Percentiles rank a stretch among this genome's conserved stretches.
These are phyloP conservation scores for Syritta pipiens DNA, from an alignment of 2,888 invertebrate genomes.

Conservation along the genomic window DNA sequence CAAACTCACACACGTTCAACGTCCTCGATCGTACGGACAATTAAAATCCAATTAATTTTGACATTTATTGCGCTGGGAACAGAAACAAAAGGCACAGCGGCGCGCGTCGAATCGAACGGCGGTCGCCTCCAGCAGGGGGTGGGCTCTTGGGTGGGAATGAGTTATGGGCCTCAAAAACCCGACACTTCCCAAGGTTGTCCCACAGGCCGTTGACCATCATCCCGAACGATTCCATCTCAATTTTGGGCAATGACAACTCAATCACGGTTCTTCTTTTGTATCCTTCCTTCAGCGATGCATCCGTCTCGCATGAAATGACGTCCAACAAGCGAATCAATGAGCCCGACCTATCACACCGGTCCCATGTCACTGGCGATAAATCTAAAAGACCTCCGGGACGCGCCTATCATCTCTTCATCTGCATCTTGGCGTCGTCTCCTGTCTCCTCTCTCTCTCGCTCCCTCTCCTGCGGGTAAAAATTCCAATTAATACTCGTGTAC, in stretches of 20 bases:
- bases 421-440: constrained; percentile 32
- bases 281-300: too few relatives aligned
- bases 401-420: constrained; percentile 44
- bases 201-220: too few relatives aligned
- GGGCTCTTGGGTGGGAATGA: too few relatives aligned
- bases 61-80: constrained; percentile 75
- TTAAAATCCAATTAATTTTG: constrained; percentile 80
- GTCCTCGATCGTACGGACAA: constrained; percentile 75
- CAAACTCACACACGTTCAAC: neutral
- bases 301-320: constrained; percentile 4
- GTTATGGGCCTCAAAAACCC: too few relatives aligned
- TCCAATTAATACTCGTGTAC: constrained; percentile 68
- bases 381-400: constrained; percentile 46
- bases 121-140: neutral
- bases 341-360: neutral
- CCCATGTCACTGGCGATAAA: constrained; percentile 23
- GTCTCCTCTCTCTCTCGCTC: too few relatives aligned
- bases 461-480: constrained; percentile 49
- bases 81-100: neutral
- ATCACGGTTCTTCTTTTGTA: too few relatives aligned
- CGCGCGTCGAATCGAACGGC: neutral
- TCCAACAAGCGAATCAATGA: constrained; percentile 12
- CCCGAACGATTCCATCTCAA: too few relatives aligned
- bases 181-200: too few relatives aligned
- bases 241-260: too few relatives aligned